Conservation (phyloP, 2,888 invertebrate genomes). For the Rhaphigaster nebulosa region DNA sequence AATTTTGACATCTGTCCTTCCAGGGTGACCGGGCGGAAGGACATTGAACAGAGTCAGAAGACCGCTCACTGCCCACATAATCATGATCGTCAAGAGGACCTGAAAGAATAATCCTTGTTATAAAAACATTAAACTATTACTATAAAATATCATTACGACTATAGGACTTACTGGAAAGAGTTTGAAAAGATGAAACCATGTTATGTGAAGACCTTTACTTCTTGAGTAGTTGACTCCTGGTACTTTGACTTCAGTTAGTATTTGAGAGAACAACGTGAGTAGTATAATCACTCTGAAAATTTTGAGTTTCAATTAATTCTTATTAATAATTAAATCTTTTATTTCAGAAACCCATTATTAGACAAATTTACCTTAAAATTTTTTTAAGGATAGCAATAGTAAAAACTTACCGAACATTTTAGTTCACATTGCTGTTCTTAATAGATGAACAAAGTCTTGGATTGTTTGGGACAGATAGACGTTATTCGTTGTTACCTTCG, state of each 20-base stretch:
- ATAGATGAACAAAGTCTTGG: no score
- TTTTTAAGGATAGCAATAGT: no score
- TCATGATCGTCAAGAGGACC: conserved; percentile 79
- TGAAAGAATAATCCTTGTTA: conserved; percentile 67
- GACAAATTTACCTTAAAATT: no score
- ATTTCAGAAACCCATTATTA: background rate
- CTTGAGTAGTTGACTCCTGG: conserved; percentile 76
- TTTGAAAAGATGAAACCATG: conserved; percentile 81
- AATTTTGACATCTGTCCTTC: conserved; percentile 80
- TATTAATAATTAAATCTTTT: conserved; percentile 37
- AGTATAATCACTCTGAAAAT: conserved; percentile 78
- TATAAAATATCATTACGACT: background rate
- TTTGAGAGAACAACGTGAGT: conserved; percentile 84
- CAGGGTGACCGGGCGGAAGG: conserved; percentile 78
- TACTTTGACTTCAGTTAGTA: conserved; percentile 77
- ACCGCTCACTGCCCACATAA: conserved; percentile 83
- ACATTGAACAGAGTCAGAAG: conserved; percentile 77
- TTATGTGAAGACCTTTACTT: conserved; percentile 72
- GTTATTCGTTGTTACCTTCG: no score
- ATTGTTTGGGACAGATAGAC: no score
- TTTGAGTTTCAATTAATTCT: no score
- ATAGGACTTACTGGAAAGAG: conserved; percentile 79
- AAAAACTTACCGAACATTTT: no score
- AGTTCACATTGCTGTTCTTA: no score
- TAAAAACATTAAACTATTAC: background rate